Percentiles rank a stretch among this genome's conserved stretches.
phyloP scores from a whole-genome alignment of 2,797 vertebrate species.

The Lophius americanus region DNA sequence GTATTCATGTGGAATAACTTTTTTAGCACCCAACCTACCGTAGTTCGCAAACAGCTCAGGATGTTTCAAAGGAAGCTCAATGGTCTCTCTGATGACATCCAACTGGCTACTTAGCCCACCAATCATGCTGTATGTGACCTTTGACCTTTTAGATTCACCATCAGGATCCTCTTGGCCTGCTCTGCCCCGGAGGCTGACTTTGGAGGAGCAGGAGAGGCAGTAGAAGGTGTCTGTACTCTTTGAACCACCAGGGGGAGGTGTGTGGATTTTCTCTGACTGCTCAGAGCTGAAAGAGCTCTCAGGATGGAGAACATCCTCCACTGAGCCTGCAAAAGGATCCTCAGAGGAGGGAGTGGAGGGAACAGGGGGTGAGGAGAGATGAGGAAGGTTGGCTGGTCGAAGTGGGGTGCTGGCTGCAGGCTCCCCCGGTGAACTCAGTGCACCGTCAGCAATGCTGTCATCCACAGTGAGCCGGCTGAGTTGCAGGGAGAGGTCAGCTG shows the following conservation, averaged over 20 bases:
- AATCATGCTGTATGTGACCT: conserved; percentile 91
- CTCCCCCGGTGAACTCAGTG: conserved; percentile 25
- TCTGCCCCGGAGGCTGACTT: conserved; percentile 72
- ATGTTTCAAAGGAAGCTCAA: conserved; percentile 93
- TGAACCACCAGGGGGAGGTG: conserved; percentile 58
- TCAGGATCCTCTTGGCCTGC: conserved; percentile 37
- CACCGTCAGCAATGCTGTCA: conserved; percentile 5
- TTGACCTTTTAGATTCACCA: conserved; percentile 56
- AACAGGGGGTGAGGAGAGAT: conserved; percentile 42
- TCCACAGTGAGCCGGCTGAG: conserved; percentile 83
- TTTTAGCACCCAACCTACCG: conserved; percentile 70
- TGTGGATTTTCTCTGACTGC: conserved; percentile 12
- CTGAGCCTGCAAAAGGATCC: conserved; percentile 32
- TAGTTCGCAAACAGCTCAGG: conserved; percentile 90
- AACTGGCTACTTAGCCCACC: conserved; percentile 91
- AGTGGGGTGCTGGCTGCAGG: conserved; percentile 77
- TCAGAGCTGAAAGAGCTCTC: conserved; percentile 36
- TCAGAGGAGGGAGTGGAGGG: conserved; percentile 49
- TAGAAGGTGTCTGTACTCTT: conserved; percentile 86
- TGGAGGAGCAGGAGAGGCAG: conserved; percentile 83
- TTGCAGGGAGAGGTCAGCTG: conserved; percentile 84
- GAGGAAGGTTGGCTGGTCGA: conserved; percentile 30
- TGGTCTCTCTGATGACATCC: conserved; percentile 88
- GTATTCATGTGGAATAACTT: no score
- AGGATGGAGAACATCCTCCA: conserved; percentile 12